A percentile compares a stretch with the other conserved stretches of the same genome.
Conservation (phyloP, 37 sponge, comb jelly and placozoan genomes). For the Lycopodina hypogea region DNA sequence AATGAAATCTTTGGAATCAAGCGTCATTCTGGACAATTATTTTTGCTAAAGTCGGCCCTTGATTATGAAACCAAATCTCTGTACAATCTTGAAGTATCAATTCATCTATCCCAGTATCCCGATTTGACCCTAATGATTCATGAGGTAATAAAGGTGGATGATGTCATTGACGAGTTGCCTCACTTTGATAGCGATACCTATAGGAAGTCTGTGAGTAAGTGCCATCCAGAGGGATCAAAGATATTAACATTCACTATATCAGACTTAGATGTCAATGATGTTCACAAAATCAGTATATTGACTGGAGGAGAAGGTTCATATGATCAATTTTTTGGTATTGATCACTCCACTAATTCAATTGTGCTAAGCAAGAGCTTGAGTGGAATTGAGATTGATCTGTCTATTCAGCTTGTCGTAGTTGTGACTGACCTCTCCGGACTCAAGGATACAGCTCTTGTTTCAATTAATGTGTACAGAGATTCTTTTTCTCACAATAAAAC, state of each 20-base stretch:
- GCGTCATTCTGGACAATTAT: conserved; percentile 21
- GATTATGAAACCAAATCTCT: conserved; percentile 11
- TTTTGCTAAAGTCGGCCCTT: neutral
- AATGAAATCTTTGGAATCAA: conserved; percentile 12
- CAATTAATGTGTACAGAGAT: neutral
- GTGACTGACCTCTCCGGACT: conserved; percentile 27
- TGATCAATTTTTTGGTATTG: conserved; percentile 17
- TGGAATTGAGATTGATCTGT: neutral
- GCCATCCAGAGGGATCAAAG: conserved; percentile 4
- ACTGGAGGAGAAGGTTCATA: neutral
- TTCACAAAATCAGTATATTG: neutral
- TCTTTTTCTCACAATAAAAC: neutral
- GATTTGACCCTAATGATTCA: neutral
- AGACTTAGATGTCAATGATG: conserved; percentile 18
- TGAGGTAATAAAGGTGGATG: conserved; percentile 19
- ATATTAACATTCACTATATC: conserved; percentile 1
- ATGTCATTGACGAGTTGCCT: conserved; percentile 45
- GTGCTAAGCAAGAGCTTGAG: neutral
- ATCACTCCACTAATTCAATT: conserved; percentile 17
- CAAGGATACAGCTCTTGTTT: conserved; percentile 17
- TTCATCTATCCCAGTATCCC: neutral
- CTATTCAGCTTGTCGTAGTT: conserved; percentile 5
- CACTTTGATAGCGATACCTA: conserved; percentile 6
- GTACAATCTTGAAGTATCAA: conserved; percentile 5
- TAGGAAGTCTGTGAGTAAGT: neutral